Evolutionary conservation across 2,888 invertebrate species (phyloP), one percentile per base, ranked within the genome.

Genomic region (Nemurella pictetii): DNA sequence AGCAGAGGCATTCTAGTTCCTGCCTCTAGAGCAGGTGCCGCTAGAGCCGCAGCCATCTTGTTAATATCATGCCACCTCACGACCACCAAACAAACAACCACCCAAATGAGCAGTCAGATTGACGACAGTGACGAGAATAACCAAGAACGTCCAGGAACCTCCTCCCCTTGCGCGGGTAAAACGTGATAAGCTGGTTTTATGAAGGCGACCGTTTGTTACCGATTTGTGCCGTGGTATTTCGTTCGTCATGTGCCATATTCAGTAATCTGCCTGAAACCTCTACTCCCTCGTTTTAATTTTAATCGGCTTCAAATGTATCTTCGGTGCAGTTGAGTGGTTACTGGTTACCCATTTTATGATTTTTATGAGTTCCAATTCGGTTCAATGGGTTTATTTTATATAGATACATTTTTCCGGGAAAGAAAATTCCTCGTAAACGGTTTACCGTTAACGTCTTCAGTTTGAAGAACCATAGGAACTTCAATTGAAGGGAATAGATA

Each of bases 1-100:
- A 92, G 92, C 88, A 94, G 94, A 89, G 95, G 94, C 90, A 94
- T 94, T 89, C 91, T 94, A 89, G 94, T 95, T 89, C 94, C 95
- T 89, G 94, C 95, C 89, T 96, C 96, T 90, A 94, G 96, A 93
- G 95, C 96, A 96, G 96, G 96, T 96, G 96, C 96, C 94, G 96
- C 96, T 92, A 95, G 96, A 92, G 94, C 95, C 92, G 96, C 96
- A 93, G 96, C 96, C 95, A 96, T 96, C 95, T 96, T 96, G 95
- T 95, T 96, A 93, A 96, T 96, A 94, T 96, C 96, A 94, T 96
- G 95, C 93, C 95, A 95, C 93, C 94, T 95, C 87, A 85, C 85
- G 82, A 85, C 87, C 85, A 81, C 87, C 84, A 84, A 85, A 20
- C 55, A 55, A 55, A 55, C 55, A 55, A 55, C 55, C 85, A 81